A percentile compares a stretch with the other conserved stretches of the same genome.
Conservation (phyloP, 2,797 vertebrate genomes). For the Vultur gryphus region DNA sequence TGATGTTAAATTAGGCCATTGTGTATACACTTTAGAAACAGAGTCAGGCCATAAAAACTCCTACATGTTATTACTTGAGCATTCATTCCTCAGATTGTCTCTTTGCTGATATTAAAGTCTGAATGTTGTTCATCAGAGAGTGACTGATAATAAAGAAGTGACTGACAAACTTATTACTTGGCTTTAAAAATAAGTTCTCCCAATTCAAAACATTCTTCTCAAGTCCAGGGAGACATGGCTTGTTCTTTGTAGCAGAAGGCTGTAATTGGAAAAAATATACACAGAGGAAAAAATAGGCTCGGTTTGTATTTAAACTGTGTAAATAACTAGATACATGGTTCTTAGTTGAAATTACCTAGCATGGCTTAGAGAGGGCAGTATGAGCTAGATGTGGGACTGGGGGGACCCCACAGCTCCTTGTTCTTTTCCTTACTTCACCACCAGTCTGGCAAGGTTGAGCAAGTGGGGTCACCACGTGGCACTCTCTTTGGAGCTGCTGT, state of each 20-base stretch:
- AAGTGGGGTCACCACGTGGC: rapidly evolving
- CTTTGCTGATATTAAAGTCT: slow-evolving; percentile 65
- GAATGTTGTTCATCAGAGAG: slow-evolving; percentile 69
- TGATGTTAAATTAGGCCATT: slow-evolving; percentile 62
- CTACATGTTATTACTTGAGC: slow-evolving; percentile 58
- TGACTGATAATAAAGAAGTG: slow-evolving; percentile 69
- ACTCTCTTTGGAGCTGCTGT: background rate
- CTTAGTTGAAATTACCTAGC: background rate
- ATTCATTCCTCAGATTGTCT: slow-evolving; percentile 59
- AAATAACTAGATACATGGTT: background rate
- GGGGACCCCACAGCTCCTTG: background rate
- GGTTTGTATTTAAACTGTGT: background rate
- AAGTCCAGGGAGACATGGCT: background rate
- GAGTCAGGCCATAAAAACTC: slow-evolving; percentile 57
- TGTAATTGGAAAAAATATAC: slow-evolving; percentile 26
- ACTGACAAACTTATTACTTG: slow-evolving; percentile 70
- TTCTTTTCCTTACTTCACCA: background rate
- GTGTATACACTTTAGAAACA: slow-evolving; percentile 48
- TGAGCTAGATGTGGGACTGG: background rate
- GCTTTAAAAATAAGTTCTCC: slow-evolving; percentile 59
- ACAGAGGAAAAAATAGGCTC: background rate
- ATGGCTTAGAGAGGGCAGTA: background rate
- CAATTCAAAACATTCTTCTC: slow-evolving; percentile 23
- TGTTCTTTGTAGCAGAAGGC: slow-evolving; percentile 8
- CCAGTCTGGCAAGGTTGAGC: background rate